Evolutionary conservation across 2,113 vertebrate species (phyloP).

Genomic region (Ptilorrhoa leucosticta): DNA sequence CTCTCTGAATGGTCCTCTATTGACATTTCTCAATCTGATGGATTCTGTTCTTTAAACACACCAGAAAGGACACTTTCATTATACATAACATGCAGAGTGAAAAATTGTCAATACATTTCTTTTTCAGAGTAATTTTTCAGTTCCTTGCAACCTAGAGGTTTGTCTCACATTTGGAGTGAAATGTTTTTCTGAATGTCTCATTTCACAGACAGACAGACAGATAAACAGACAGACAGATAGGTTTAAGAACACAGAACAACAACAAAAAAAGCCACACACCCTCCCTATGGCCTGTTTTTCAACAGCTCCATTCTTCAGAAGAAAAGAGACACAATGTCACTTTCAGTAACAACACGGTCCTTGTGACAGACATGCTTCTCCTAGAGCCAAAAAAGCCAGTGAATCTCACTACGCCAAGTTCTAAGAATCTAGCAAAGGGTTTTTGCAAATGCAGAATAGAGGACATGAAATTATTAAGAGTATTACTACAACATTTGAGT

Average conservation of each 20-base stretch:
- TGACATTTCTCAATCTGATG: not conserved
- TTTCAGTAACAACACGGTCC: not conserved
- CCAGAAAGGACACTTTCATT: not conserved
- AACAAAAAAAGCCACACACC: not conserved
- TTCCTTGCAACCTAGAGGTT: not conserved
- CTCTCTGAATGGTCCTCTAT: not conserved
- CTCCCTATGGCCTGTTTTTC: not conserved
- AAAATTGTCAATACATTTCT: not conserved
- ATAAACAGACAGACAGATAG: not conserved
- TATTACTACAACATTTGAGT: not conserved
- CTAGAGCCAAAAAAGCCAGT: not conserved
- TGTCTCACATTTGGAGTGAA: not conserved
- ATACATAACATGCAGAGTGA: not conserved
- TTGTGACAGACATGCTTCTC: not conserved
- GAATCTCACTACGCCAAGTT: not conserved
- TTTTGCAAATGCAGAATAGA: not conserved
- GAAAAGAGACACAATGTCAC: not conserved
- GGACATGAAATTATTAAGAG: not conserved
- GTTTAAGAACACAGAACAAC: not conserved
- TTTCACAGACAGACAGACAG: not conserved
- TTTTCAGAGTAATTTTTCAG: not conserved
- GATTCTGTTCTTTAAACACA: not conserved
- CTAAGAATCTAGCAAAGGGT: not conserved
- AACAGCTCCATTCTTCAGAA: not conserved
- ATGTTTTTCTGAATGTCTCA: not conserved